phyloP scores from a whole-genome alignment of 2,113 vertebrate genomes.

The Rallus limicola region DNA sequence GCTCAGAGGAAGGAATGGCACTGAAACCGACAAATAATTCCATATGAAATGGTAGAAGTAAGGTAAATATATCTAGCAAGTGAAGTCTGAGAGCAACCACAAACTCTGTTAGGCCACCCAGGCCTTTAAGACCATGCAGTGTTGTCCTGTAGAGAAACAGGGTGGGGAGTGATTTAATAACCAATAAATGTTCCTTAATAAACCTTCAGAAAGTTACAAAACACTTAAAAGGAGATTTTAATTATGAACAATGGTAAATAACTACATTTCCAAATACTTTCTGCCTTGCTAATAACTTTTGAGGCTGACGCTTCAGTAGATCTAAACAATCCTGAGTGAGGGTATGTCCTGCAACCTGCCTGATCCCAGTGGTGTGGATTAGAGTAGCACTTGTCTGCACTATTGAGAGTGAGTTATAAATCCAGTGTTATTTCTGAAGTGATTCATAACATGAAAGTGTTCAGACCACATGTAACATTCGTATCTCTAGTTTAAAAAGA shows the following conservation, averaged over 20 bases:
- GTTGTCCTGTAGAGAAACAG: slow-evolving; percentile 5
- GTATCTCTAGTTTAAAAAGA: not conserved
- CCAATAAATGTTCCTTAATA: slow-evolving; percentile 2
- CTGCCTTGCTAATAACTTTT: not conserved
- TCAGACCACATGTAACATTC: not conserved
- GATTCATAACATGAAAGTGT: not conserved
- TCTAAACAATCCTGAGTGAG: not conserved
- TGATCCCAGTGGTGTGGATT: not conserved
- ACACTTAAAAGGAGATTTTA: slow-evolving; percentile 8
- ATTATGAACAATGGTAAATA: not conserved
- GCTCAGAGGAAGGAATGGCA: slow-evolving; percentile 3
- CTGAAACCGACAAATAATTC: slow-evolving; percentile 42
- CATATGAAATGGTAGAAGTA: slow-evolving; percentile 27
- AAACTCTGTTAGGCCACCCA: slow-evolving; percentile 27
- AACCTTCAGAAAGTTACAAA: slow-evolving; percentile 37
- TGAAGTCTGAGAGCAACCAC: not conserved
- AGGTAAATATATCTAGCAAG: slow-evolving; percentile 26
- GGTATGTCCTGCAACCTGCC: not conserved
- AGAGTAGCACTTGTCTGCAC: not conserved
- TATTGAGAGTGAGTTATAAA: not conserved
- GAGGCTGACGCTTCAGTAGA: not conserved
- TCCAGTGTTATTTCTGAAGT: not conserved
- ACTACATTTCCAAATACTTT: not conserved
- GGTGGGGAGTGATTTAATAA: slow-evolving; percentile 3
- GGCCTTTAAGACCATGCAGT: slow-evolving; percentile 9